A percentile compares a stretch with the other conserved stretches of the same genome.
Evolutionary conservation across 1,140 invertebrate species (phyloP).

Genomic region (Drosophila arizonae): DNA sequence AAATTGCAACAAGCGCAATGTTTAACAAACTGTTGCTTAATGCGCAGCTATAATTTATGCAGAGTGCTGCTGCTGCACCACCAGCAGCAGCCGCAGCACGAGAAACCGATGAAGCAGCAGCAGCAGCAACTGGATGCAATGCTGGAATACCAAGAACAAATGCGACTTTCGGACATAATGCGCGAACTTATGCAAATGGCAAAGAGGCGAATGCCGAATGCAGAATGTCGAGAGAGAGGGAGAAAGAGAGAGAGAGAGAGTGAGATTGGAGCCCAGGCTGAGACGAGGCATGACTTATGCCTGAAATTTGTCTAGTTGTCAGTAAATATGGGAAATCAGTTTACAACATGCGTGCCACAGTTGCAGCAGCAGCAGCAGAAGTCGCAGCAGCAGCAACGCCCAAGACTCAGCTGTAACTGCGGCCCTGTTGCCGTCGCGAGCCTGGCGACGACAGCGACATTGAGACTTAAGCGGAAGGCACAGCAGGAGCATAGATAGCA

Average conservation of each 20-base stretch:
- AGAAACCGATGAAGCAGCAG: conserved; percentile 6
- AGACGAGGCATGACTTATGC: conserved; percentile 78
- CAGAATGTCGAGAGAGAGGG: neutral
- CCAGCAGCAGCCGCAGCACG: conserved; percentile 24
- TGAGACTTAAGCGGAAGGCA: conserved; percentile 80
- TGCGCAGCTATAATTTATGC: conserved; percentile 69
- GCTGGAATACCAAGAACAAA: conserved; percentile 68
- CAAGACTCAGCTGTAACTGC: neutral
- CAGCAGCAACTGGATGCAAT: conserved; percentile 8
- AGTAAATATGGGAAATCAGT: conserved; percentile 83
- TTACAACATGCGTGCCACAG: conserved; percentile 76
- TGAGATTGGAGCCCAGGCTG: neutral
- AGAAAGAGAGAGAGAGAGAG: no score
- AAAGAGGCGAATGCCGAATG: neutral
- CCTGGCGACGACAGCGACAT: conserved; percentile 61
- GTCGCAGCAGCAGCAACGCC: conserved; percentile 16
- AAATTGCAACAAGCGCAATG: conserved; percentile 64
- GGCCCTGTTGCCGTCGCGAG: neutral
- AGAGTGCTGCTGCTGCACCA: conserved; percentile 18
- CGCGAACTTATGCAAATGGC: conserved; percentile 79
- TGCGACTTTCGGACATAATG: conserved; percentile 79
- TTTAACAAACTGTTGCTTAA: conserved; percentile 67
- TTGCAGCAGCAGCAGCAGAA: conserved; percentile 36
- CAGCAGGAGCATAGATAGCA: conserved; percentile 82
- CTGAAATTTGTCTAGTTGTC: conserved; percentile 83